Percentiles rank a stretch among this genome's conserved stretches.
Conservation (phyloP, 2,888 invertebrate species). For the Eumacrocentrus americanus region DNA sequence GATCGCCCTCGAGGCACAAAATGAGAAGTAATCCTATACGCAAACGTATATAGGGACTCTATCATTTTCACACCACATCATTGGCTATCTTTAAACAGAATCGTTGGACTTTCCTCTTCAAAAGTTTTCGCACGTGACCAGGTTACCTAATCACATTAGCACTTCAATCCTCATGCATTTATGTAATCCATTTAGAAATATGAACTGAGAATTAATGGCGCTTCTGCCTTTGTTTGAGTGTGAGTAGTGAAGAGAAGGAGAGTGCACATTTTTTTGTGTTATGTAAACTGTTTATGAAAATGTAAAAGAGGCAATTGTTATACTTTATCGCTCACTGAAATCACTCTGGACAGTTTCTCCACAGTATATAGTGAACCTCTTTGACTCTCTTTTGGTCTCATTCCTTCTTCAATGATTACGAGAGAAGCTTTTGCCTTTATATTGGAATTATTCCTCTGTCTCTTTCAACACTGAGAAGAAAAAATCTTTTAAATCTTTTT, state of each 20-base stretch:
- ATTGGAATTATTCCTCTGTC: too few species aligned
- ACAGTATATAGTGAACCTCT: too few species aligned
- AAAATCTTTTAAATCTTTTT: too few species aligned
- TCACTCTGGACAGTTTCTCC: not conserved
- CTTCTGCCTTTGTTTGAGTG: not conserved
- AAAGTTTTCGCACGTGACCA: not conserved
- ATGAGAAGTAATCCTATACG: too few species aligned
- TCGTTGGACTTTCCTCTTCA: not conserved
- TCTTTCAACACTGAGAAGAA: too few species aligned
- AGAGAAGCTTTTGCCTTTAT: too few species aligned
- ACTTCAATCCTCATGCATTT: not conserved
- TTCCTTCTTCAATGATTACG: too few species aligned
- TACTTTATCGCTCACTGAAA: not conserved
- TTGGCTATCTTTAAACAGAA: too few species aligned
- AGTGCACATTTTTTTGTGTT: not conserved
- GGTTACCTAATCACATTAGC: not conserved
- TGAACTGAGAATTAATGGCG: not conserved
- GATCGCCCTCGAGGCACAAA: not conserved
- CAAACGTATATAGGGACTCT: too few species aligned
- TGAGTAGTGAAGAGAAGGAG: constrained; percentile 5
- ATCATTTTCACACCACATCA: too few species aligned
- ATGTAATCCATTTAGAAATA: constrained; percentile 4
- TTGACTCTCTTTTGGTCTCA: too few species aligned
- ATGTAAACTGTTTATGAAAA: constrained; percentile 3
- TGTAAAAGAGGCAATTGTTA: not conserved